Conservation (phyloP, 2,888 invertebrate genomes). For the Latheticus oryzae region DNA sequence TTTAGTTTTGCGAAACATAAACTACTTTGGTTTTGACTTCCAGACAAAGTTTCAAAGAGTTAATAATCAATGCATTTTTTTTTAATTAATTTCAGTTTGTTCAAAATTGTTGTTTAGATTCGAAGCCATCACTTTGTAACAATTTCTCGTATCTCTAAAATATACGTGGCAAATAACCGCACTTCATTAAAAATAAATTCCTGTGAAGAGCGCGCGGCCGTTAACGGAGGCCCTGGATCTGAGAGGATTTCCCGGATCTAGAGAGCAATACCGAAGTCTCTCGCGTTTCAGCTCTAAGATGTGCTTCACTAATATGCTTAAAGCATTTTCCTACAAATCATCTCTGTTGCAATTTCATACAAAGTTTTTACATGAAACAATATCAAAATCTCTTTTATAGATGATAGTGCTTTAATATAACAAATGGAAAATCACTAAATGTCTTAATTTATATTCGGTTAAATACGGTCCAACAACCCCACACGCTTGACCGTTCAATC, state of each 20-base stretch:
- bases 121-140: conserved; percentile 19
- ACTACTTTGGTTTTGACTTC: no score
- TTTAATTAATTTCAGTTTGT: no score
- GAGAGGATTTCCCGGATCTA: conserved; percentile 66
- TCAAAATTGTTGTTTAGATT: no score
- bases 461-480: conserved; percentile 54
- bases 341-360: conserved; percentile 30
- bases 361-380: no score
- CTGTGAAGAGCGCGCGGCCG: conserved; percentile 59
- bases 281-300: conserved; percentile 34
- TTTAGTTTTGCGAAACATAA: no score
- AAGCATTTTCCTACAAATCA: conserved; percentile 41
- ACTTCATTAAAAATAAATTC: conserved; percentile 71
- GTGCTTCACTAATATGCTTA: conserved; percentile 44
- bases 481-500: conserved; percentile 57
- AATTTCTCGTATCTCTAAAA: conserved; percentile 35
- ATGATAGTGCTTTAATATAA: no score
- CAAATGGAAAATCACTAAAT: conserved; percentile 49
- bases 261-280: conserved; percentile 50
- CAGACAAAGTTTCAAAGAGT: no score
- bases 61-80: no score
- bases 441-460: conserved; percentile 61
- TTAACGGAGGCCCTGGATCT: conserved; percentile 66
- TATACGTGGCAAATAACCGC: conserved; percentile 53
- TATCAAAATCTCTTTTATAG: no score